Percentiles rank a stretch among this genome's conserved stretches.
Conservation (phyloP, 2,888 invertebrate genomes). For the Oxytorus armatus region DNA sequence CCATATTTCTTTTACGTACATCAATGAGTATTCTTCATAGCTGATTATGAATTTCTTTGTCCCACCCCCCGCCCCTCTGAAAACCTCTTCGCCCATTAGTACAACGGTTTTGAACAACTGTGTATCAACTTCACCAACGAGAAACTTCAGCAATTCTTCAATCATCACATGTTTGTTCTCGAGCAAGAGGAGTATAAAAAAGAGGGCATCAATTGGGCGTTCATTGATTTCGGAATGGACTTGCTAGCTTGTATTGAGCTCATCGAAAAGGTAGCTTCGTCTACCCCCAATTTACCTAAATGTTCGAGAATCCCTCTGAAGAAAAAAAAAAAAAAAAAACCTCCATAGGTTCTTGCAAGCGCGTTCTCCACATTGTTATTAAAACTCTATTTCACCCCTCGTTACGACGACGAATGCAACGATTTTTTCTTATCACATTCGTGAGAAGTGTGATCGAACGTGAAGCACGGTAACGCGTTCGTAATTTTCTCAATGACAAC, state of each 20-base stretch:
- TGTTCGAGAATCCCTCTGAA: background rate
- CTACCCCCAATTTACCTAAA: slow-evolving; percentile 36
- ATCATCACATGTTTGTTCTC: slow-evolving; percentile 99
- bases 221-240: slow-evolving; percentile 99
- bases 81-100: slow-evolving; percentile 87
- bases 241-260: slow-evolving; percentile 99
- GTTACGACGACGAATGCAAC: background rate
- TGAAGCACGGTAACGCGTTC: slow-evolving; percentile 35
- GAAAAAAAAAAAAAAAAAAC: slow-evolving; percentile 14
- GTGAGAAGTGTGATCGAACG: slow-evolving; percentile 13
- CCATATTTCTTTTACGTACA: background rate
- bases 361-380: slow-evolving; percentile 33
- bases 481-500: slow-evolving; percentile 7
- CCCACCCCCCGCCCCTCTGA: slow-evolving; percentile 36
- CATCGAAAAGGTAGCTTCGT: slow-evolving; percentile 95
- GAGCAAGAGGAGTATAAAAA: slow-evolving; percentile 99
- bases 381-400: slow-evolving; percentile 16
- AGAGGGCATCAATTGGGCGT: slow-evolving; percentile 99
- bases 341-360: slow-evolving; percentile 66
- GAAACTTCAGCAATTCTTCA: slow-evolving; percentile 99
- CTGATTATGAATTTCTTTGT: slow-evolving; percentile 56
- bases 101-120: slow-evolving; percentile 99
- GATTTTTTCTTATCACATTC: slow-evolving; percentile 8
- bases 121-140: slow-evolving; percentile 99
- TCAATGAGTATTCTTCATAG: slow-evolving; percentile 31